These are phyloP conservation scores for Teleiodes luculella DNA, from an alignment of 2,888 invertebrate genomes.

Conservation along the genomic window DNA sequence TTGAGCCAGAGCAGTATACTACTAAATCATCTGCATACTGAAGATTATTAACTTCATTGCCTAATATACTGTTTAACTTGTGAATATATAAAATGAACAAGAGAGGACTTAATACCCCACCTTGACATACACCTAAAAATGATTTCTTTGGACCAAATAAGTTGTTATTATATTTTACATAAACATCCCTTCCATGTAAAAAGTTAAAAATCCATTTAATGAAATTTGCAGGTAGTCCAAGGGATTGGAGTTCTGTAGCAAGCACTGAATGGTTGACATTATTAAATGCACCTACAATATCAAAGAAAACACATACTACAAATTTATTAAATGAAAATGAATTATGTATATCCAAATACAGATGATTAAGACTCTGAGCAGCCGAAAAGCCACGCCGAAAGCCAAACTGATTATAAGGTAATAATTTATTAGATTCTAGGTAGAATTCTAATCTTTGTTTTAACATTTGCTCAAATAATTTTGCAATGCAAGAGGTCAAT, in stretches of 20 bases:
- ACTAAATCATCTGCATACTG: slow-evolving; percentile 21
- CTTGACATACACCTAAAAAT: neutral
- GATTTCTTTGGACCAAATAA: slow-evolving; percentile 18
- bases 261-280: slow-evolving; percentile 14
- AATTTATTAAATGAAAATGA: neutral
- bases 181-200: slow-evolving; percentile 18
- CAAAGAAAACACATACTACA: slow-evolving; percentile 12
- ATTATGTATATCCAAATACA: neutral
- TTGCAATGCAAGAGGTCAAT: neutral
- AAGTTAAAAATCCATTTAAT: slow-evolving; percentile 19
- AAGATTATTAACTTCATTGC: slow-evolving; percentile 14
- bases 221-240: slow-evolving; percentile 13
- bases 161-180: slow-evolving; percentile 24
- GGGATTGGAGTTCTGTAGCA: neutral
- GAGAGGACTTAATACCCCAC: neutral
- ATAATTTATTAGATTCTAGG: neutral
- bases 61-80: neutral
- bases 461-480: neutral
- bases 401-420: neutral
- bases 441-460: neutral
- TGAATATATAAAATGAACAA: neutral
- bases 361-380: neutral
- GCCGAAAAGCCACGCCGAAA: neutral
- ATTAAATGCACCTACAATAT: slow-evolving; percentile 26
- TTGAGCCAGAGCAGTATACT: slow-evolving; percentile 7